A percentile compares a stretch with the other conserved stretches of the same genome.
Evolutionary conservation across 2,888 invertebrate species (phyloP).

Genomic region (Hartigia nigra): DNA sequence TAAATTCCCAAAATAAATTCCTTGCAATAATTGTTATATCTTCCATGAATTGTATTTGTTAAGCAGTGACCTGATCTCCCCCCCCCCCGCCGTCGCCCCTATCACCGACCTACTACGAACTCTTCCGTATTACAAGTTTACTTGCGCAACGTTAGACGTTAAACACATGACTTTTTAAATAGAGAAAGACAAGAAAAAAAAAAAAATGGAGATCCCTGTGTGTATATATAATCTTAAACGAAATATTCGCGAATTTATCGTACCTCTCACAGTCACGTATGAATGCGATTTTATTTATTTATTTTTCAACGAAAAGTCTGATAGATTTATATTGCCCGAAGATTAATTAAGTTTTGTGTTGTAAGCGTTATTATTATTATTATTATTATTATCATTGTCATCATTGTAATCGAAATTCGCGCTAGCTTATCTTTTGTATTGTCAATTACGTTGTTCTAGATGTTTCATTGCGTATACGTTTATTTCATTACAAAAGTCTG

Average conservation of each 20-base stretch:
- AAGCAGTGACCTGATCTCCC: not conserved
- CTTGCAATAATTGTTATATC: not conserved
- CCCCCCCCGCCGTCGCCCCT: not conserved
- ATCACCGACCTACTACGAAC: no score
- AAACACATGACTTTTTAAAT: not conserved
- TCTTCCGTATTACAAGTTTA: not conserved
- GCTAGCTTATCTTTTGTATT: not conserved
- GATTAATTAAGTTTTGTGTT: not conserved
- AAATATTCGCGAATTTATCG: conserved; percentile 16
- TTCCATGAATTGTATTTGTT: not conserved
- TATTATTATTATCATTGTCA: not conserved
- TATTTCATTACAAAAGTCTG: conserved; percentile 39
- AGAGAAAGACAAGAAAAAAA: not conserved
- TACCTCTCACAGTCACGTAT: conserved; percentile 13
- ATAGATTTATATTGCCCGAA: conserved; percentile 41
- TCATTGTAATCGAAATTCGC: not conserved
- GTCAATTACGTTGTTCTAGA: not conserved
- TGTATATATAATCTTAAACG: not conserved
- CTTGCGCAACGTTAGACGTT: not conserved
- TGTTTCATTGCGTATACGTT: not conserved
- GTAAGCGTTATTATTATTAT: not conserved
- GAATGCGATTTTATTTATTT: conserved; percentile 28
- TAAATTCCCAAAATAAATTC: not conserved
- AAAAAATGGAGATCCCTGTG: not conserved
- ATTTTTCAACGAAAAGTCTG: conserved; percentile 39